Evolutionary conservation across 1,140 invertebrate genomes (phyloP).

Genomic region (Alviniconcha marisindica): DNA sequence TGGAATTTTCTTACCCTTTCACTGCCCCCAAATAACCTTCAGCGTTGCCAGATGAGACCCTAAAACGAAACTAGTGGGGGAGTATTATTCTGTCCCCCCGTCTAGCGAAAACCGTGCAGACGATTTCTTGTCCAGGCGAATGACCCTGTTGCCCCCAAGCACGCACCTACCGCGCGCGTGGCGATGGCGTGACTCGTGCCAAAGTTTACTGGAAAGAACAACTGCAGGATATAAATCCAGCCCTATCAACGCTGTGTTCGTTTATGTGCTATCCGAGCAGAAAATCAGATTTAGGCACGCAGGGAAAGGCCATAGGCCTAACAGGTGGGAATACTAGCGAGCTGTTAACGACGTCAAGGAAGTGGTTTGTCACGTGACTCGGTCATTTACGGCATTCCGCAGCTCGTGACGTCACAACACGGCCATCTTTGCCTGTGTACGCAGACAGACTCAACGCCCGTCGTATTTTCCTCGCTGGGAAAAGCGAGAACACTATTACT

Average conservation of each 20-base stretch:
- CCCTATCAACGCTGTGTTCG: no score
- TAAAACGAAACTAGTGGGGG: no score
- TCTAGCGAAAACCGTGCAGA: no score
- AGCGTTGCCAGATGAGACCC: no score
- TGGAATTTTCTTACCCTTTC: no score
- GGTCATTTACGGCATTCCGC: slow-evolving; percentile 39
- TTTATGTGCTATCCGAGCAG: background rate
- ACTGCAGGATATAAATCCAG: no score
- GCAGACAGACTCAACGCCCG: slow-evolving; percentile 1
- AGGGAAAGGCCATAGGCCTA: background rate
- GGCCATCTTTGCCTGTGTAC: slow-evolving; percentile 41
- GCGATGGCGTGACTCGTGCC: background rate
- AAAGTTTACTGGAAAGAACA: background rate
- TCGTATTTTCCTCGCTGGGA: slow-evolving; percentile 35
- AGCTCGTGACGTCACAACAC: slow-evolving; percentile 38
- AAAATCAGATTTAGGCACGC: background rate
- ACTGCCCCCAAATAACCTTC: no score
- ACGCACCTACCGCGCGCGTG: background rate
- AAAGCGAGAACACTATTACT: slow-evolving; percentile 46
- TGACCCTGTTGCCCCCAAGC: background rate
- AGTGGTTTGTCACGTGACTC: slow-evolving; percentile 36
- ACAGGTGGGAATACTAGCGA: background rate
- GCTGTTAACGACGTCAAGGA: background rate
- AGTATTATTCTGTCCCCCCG: no score
- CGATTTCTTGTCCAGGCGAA: no score